phyloP scores from a whole-genome alignment of 2,797 vertebrate genomes.

The Myioborus melanocephalus region DNA sequence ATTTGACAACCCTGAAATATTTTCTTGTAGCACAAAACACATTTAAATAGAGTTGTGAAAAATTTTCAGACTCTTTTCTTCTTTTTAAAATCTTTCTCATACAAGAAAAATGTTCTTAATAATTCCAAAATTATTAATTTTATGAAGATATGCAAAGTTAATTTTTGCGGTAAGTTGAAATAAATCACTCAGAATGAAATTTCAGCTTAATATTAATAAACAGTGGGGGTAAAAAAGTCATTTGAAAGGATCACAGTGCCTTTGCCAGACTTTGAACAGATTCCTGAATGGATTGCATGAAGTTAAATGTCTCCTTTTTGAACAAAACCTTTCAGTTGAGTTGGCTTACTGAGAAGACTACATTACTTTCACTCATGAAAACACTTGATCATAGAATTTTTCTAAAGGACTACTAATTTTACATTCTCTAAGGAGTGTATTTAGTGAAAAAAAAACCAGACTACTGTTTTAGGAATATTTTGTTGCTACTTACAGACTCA shows the following conservation, averaged over 20 bases:
- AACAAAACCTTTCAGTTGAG: not conserved
- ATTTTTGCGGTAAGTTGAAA: rapidly evolving
- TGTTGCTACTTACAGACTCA: not conserved
- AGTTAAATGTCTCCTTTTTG: not conserved
- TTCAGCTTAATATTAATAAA: not conserved
- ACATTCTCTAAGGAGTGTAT: not conserved
- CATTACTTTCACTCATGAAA: not conserved
- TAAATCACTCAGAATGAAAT: not conserved
- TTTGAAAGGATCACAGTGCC: not conserved
- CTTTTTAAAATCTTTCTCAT: not conserved
- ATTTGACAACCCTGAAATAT: not conserved
- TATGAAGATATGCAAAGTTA: not conserved
- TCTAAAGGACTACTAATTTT: not conserved
- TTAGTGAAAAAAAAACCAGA: not conserved
- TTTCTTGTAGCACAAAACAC: not conserved
- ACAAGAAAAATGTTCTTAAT: not conserved
- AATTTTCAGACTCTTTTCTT: not conserved
- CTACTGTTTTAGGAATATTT: not conserved
- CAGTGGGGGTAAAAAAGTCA: rapidly evolving
- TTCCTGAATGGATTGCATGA: not conserved
- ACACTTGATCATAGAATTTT: not conserved
- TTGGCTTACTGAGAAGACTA: not conserved
- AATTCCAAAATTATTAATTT: not conserved
- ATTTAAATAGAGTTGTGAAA: not conserved
- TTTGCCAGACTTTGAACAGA: not conserved